These are phyloP conservation scores for Margarornis squamiger DNA, from an alignment of 2,797 vertebrate species.

Conservation along the genomic window DNA sequence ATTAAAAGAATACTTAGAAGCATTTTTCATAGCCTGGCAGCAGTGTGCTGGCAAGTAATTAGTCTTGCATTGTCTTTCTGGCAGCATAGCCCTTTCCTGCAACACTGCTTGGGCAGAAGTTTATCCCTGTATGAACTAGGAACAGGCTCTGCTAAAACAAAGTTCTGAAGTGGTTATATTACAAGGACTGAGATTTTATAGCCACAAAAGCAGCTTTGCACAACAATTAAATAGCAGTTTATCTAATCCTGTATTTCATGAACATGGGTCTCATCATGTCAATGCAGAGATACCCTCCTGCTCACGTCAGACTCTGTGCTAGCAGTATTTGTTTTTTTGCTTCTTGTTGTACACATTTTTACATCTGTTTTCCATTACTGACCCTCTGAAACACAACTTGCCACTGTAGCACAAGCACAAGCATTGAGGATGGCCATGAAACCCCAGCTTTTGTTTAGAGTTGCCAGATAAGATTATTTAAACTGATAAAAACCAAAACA, in stretches of 20 bases:
- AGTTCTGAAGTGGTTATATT: not conserved
- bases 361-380: slow-evolving; percentile 20
- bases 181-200: not conserved
- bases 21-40: slow-evolving; percentile 40
- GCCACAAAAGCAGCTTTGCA: not conserved
- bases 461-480: slow-evolving; percentile 34
- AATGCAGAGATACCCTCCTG: not conserved
- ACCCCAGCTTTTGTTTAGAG: not conserved
- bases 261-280: not conserved
- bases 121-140: slow-evolving; percentile 36
- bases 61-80: slow-evolving; percentile 38
- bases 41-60: slow-evolving; percentile 29
- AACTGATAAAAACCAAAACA: not conserved
- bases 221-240: not conserved
- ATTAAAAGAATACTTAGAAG: slow-evolving; percentile 51
- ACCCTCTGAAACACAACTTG: not conserved
- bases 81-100: not conserved
- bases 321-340: not conserved
- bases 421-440: not conserved
- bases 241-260: not conserved
- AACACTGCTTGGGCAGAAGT: not conserved
- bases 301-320: not conserved
- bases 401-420: slow-evolving; percentile 4
- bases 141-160: not conserved
- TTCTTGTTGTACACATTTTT: not conserved